Evolutionary conservation across 2,888 invertebrate species (phyloP).

Genomic region (Neria commutata): DNA sequence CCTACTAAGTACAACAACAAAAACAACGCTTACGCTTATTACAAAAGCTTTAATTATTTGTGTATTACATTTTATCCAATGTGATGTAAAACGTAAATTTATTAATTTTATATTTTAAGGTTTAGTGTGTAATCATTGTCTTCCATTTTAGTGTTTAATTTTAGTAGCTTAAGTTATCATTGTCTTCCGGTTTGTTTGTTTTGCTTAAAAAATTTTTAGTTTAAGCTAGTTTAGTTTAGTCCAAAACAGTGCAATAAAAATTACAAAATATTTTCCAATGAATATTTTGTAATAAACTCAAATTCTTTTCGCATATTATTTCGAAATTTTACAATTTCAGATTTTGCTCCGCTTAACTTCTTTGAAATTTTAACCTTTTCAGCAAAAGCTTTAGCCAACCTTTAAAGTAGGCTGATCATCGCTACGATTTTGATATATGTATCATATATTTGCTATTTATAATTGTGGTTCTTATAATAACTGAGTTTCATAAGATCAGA

Average conservation of each 20-base stretch:
- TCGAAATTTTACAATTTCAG: background rate
- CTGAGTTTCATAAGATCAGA: no score
- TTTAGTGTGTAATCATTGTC: conserved; percentile 12
- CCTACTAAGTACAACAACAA: no score
- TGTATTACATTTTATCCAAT: background rate
- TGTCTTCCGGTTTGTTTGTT: conserved; percentile 22
- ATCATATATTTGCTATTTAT: no score
- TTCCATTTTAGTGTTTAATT: conserved; percentile 7
- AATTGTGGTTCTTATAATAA: no score
- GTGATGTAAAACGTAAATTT: conserved; percentile 10
- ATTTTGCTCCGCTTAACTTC: no score
- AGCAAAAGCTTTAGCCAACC: no score
- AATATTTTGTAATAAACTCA: conserved; percentile 8
- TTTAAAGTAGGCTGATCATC: no score
- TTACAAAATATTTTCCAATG: conserved; percentile 2
- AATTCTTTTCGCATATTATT: background rate
- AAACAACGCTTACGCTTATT: background rate
- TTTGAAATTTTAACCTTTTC: no score
- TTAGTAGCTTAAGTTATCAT: conserved; percentile 5
- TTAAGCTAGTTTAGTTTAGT: background rate
- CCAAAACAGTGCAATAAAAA: background rate
- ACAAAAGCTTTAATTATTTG: conserved; percentile 5
- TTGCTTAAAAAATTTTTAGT: conserved; percentile 12
- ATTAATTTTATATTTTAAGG: no score
- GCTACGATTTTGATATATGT: no score